These are phyloP conservation scores for Cryptoprocta ferox DNA, from an alignment of 2,797 vertebrate species.

Conservation along the genomic window DNA sequence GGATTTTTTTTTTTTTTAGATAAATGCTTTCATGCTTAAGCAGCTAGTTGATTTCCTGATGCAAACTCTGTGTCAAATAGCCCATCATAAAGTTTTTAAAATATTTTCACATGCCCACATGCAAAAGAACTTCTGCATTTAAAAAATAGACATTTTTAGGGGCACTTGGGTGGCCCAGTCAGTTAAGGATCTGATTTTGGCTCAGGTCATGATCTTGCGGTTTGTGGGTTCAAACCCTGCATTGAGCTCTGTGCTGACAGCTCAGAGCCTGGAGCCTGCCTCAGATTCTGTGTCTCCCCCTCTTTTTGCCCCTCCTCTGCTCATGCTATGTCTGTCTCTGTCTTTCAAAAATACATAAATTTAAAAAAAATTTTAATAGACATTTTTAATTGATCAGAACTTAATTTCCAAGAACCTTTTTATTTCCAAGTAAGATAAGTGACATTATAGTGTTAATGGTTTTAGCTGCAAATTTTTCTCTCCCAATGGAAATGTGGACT, in stretches of 20 bases:
- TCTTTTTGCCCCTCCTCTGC: too few relatives aligned
- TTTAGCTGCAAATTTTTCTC: not conserved
- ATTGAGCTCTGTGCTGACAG: too few relatives aligned
- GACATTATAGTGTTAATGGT: not conserved
- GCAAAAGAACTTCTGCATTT: conserved; percentile 1
- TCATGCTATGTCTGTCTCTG: too few relatives aligned
- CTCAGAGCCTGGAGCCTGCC: too few relatives aligned
- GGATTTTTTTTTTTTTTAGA: not conserved
- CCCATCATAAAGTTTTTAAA: conserved; percentile 2
- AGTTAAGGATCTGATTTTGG: too few relatives aligned
- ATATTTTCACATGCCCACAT: not conserved
- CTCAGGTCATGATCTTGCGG: too few relatives aligned
- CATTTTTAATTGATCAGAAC: not conserved
- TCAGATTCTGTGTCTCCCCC: too few relatives aligned
- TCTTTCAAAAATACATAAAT: not conserved
- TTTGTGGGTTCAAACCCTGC: too few relatives aligned
- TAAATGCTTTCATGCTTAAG: not conserved
- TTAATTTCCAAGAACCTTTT: not conserved
- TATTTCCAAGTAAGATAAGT: not conserved
- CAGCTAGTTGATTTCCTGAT: conserved; percentile 25
- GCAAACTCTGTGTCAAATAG: not conserved
- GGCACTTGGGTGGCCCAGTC: too few relatives aligned
- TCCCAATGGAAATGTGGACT: not conserved
- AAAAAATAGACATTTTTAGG: not conserved
- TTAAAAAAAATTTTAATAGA: not conserved